Base-by-base conservation (phyloP, 2,797 vertebrate genomes). In the Pipistrellus kuhlii region DNA sequence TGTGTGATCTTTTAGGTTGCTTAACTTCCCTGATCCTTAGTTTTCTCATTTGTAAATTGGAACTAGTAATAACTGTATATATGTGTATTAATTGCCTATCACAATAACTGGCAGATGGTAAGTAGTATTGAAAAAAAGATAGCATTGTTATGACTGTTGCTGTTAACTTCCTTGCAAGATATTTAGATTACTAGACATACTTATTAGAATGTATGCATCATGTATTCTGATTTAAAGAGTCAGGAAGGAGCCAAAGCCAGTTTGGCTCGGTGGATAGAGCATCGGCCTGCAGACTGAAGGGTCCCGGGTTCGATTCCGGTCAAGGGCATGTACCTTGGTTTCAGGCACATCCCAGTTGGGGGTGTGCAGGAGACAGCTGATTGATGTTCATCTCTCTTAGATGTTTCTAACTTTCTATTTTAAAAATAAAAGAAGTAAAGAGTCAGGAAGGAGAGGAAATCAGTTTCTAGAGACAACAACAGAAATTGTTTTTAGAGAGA, bases 31-130 rank as follows among this genome's bases (percentile, higher is more conserved):
- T 80, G 41, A 73, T 76, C 38, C 71, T 93, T 86, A 78, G 32
- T 94, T 92, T 96, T 87, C 78, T 90, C 48, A 62, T 59, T 94
- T 96, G 30, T 88, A 84, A 55, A 72, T 80, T 48, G 57, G 23
- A 41, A 27, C 55, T 87, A 84, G 73, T 85, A 51, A 75, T 90
- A 80, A 55, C 18, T 72, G 15, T 85, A 23, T 86, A 64, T 90
- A 78, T 72, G 15, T 85, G 17, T 86, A 48, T 90, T 73, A 83
- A 86, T 51, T 71, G 30, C 41, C 53, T 71, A 72, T 30, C 21
- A 23, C 25, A 48, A 55, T 88, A 17, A 17, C 59, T 85, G 48
- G 86, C 46, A 51, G 23, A 66, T 81, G 55, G 53, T 90, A 83
- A 25, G 18, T 86, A 25, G 18, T 86, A 51, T 41, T 88, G 3